Conservation (phyloP, 2,888 invertebrate species). For the Pachydiplax longipennis region DNA sequence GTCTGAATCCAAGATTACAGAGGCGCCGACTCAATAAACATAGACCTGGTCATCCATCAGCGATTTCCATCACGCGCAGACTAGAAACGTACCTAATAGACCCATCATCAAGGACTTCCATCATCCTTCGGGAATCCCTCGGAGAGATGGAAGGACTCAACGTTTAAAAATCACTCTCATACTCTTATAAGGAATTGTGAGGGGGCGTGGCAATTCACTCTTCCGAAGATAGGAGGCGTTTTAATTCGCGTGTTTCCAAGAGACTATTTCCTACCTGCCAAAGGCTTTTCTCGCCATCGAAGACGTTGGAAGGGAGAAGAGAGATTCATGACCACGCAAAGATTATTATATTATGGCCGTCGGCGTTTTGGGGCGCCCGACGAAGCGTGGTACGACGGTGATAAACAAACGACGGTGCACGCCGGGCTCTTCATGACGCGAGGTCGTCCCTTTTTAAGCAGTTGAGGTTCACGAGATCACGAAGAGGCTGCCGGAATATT, state of each 20-base stretch:
- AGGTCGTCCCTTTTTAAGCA: neutral
- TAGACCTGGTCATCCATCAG: no score
- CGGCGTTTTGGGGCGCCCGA: neutral
- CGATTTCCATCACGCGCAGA: no score
- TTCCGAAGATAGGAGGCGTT: neutral
- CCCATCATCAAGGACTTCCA: neutral
- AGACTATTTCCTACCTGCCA: neutral
- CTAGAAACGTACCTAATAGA: neutral
- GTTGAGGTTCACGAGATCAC: neutral
- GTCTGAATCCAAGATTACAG: no score
- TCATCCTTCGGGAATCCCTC: neutral
- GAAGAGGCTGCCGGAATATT: neutral
- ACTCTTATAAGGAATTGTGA: neutral
- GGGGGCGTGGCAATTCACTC: neutral
- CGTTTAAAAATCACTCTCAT: neutral
- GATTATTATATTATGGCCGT: neutral
- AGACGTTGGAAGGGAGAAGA: neutral
- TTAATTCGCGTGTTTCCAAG: neutral
- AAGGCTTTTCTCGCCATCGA: neutral
- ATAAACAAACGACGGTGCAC: neutral
- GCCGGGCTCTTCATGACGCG: neutral
- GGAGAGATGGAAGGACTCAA: neutral
- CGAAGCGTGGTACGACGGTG: neutral
- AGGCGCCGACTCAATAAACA: no score
- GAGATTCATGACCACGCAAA: neutral